Conservation (phyloP, 2,888 invertebrate genomes). For the Hyposoter didymator region DNA sequence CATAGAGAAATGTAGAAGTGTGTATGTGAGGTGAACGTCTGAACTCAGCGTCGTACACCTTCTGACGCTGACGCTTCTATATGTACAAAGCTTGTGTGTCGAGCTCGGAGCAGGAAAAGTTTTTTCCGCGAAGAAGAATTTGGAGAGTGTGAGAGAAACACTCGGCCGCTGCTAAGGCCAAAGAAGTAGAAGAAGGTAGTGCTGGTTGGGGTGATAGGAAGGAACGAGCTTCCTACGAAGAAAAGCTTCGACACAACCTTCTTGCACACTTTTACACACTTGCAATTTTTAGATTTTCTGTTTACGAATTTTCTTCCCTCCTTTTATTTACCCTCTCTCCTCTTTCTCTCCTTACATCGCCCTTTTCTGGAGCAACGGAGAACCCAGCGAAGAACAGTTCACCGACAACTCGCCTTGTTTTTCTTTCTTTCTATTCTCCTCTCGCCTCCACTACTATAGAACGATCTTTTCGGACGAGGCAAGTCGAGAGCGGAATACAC, state of each 20-base stretch:
- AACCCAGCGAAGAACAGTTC: conserved; percentile 62
- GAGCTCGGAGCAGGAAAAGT: conserved; percentile 69
- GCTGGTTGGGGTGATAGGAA: conserved; percentile 31
- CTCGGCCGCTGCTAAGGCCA: conserved; percentile 17
- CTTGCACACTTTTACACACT: conserved; percentile 47
- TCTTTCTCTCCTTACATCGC: conserved; percentile 1
- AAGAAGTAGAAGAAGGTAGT: conserved; percentile 63
- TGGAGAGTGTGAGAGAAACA: conserved; percentile 60
- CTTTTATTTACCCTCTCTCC: conserved; percentile 56
- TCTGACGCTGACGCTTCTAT: conserved; percentile 26
- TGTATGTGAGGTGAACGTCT: conserved; percentile 44
- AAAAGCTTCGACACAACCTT: conserved; percentile 42
- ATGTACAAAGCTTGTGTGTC: conserved; percentile 57
- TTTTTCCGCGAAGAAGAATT: conserved; percentile 65
- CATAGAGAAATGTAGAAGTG: not conserved
- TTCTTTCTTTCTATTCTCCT: conserved; percentile 48
- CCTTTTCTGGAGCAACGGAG: conserved; percentile 45
- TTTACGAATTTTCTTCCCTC: conserved; percentile 71
- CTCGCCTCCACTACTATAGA: not conserved
- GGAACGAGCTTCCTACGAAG: conserved; percentile 24
- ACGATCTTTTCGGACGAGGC: conserved; percentile 14
- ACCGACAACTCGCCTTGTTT: conserved; percentile 48
- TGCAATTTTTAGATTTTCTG: conserved; percentile 70
- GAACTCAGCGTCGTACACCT: conserved; percentile 54
- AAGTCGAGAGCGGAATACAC: conserved; percentile 34